Base-by-base conservation (phyloP, 2,888 invertebrate genomes). In the Corbicula japonica region DNA sequence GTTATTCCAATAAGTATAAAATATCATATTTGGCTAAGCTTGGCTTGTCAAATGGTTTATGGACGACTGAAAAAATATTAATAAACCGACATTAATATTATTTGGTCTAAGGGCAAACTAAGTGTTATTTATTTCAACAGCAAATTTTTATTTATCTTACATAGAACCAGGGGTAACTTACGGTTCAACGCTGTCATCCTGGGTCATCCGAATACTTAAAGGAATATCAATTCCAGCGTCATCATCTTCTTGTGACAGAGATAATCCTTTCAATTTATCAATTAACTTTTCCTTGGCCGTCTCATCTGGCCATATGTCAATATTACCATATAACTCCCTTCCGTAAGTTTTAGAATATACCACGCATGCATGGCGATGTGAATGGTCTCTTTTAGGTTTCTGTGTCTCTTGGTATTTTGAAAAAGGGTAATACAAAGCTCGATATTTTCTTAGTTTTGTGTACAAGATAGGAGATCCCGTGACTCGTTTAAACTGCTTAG, bases 291-390 rank as follows among this genome's bases (percentile, higher is more conserved):
- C 61, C 48, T 58, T 71, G 10, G 70, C 70, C 1, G 35, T 61
- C 2, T 79, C 78, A 18, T 50, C 75, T 12, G 80, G 80, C 80
- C 80, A 80, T 10, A 80, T 80, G 58, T 80, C 80, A 41, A 76
- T 76, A 38, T 76, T 80, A 28, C 62, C 68, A 28, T 72, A 80
- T 50, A 80, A 62, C 58, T 80, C 80, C 18, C 75, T 66, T 1
- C 80, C 80, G 28, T 80, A 80, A 5, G 68, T 72, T 26, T 65
- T 66, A 4, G 80, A 80, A 38, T 72, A 56, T 48, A 80, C 72
- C 21, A 80, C 68, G 48, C 75, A 72, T 21, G 61, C 75, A 46
- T 71, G 66, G 26, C 56, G 52, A 30, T 50, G 50, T 34, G 41
- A 32, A n/a, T 41, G 38, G 56, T 72, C 62, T 10, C 56, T 41